Percentiles rank a stretch among this genome's conserved stretches.
Conservation (phyloP, 30 jellyfish, hydroid and myxozoan species). For the Turritopsis dohrnii region DNA sequence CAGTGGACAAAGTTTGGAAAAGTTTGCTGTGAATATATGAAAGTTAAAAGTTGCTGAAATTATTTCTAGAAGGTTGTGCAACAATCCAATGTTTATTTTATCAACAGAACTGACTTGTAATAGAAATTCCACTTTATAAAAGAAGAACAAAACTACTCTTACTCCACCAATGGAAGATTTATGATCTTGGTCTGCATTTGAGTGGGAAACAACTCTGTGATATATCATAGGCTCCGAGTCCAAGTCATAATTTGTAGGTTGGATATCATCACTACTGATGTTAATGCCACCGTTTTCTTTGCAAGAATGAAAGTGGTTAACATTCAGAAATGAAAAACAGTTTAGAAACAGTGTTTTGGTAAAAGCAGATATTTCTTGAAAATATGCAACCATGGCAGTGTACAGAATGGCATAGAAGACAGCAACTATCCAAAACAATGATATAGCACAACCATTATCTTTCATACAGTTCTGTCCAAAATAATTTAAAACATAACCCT, state of each 20-base stretch:
- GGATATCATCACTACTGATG: neutral
- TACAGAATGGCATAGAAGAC: neutral
- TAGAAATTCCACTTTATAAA: neutral
- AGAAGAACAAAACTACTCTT: neutral
- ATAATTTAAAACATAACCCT: neutral
- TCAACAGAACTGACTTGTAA: neutral
- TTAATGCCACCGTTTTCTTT: neutral
- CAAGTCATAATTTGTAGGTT: neutral
- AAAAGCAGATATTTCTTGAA: neutral
- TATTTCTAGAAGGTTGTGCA: neutral
- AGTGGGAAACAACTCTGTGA: neutral
- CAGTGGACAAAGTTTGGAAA: neutral
- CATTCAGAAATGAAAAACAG: neutral
- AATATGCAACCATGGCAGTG: neutral
- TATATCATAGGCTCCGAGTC: neutral
- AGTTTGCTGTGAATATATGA: neutral
- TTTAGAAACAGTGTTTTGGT: neutral
- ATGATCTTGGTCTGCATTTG: neutral
- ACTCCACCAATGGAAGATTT: neutral
- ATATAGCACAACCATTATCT: neutral
- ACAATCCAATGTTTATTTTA: neutral
- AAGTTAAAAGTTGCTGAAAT: neutral
- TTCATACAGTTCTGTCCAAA: neutral
- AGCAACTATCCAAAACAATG: neutral
- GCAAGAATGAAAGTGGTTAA: neutral